These are phyloP conservation scores for Microtus richardsoni DNA, from an alignment of 2,113 vertebrate species.

Conservation along the genomic window DNA sequence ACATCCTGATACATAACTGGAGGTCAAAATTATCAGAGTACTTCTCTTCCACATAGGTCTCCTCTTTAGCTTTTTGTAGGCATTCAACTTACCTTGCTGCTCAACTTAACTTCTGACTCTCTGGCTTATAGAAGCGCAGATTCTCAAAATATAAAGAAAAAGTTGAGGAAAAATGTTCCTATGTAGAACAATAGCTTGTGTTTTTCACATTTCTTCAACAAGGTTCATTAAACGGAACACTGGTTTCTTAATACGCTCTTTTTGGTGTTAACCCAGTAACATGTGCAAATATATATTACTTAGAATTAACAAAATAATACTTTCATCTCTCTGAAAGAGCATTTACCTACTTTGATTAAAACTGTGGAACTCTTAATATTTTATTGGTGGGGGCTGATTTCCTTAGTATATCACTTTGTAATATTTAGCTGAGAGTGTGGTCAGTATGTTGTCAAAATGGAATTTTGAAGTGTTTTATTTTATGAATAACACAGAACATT, in stretches of 20 bases:
- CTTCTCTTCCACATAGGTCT: background rate
- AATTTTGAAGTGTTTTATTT: conserved; percentile 32
- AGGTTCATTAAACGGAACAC: background rate
- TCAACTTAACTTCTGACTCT: conserved; percentile 42
- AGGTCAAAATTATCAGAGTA: background rate
- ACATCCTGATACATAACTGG: background rate
- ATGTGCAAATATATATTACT: background rate
- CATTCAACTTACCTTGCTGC: background rate
- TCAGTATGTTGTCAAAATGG: conserved; percentile 21
- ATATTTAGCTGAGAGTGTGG: background rate
- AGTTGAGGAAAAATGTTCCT: background rate
- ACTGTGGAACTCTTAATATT: background rate
- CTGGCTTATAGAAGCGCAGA: background rate
- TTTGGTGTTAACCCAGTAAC: background rate
- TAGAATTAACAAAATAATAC: conserved; percentile 10
- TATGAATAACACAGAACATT: conserved; percentile 15
- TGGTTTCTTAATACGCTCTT: background rate
- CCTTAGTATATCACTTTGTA: background rate
- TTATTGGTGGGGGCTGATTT: background rate
- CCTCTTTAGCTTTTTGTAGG: conserved; percentile 16
- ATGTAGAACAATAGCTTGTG: background rate
- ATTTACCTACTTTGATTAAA: conserved; percentile 40
- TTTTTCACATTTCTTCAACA: conserved; percentile 1
- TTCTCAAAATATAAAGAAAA: conserved; percentile 18
- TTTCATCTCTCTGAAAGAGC: background rate